Conservation (phyloP, 2,888 invertebrate species). For the Portevinia maculata region DNA sequence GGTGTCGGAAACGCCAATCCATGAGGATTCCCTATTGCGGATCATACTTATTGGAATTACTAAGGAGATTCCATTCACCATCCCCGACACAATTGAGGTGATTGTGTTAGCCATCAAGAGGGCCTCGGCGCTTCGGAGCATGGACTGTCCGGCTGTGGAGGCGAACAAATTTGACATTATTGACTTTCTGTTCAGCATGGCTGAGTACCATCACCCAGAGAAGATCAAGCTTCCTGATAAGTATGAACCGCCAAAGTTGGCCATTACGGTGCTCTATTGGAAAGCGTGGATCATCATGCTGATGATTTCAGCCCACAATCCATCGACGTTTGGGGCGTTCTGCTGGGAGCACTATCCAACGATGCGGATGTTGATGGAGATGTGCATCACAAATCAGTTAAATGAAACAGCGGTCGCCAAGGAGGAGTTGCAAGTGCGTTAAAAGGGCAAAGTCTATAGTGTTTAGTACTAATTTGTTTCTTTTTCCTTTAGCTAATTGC, state of each 20-base stretch:
- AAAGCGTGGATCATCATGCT: conserved; percentile 95
- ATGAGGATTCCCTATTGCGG: conserved; percentile 92
- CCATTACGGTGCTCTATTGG: conserved; percentile 97
- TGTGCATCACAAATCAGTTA: conserved; percentile 94
- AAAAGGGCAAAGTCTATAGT: neutral
- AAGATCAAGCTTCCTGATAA: conserved; percentile 94
- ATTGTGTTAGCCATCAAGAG: conserved; percentile 92
- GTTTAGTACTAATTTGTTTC: neutral
- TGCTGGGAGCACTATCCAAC: conserved; percentile 97
- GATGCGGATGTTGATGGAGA: conserved; percentile 95
- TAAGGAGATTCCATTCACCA: conserved; percentile 90
- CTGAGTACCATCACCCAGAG: conserved; percentile 96
- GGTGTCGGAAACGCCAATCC: conserved; percentile 93
- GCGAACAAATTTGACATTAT: conserved; percentile 93
- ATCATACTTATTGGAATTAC: conserved; percentile 90
- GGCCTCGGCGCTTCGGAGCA: conserved; percentile 90
- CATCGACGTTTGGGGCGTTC: conserved; percentile 91
- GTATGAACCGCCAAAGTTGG: conserved; percentile 92
- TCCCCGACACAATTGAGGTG: conserved; percentile 93
- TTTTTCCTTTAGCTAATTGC: conserved; percentile 83
- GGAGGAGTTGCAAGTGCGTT: conserved; percentile 86
- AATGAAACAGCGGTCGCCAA: conserved; percentile 85
- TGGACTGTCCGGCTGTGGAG: conserved; percentile 88
- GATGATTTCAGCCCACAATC: conserved; percentile 96
- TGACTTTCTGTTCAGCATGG: conserved; percentile 94